phyloP scores from a whole-genome alignment of 2,797 vertebrate species.

The Ctenochaetus hawaiiensis region DNA sequence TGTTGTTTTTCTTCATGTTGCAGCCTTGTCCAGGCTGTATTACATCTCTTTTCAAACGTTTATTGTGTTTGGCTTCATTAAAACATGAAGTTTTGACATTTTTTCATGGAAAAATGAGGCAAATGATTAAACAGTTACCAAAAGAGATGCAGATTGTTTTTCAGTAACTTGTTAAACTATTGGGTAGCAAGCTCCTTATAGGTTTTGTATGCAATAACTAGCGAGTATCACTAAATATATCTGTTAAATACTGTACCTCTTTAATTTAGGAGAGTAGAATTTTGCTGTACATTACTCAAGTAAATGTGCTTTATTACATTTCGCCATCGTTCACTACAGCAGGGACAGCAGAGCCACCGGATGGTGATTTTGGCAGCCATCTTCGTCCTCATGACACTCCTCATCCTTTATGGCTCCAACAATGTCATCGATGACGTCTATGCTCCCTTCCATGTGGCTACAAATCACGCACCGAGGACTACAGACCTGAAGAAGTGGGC shows the following conservation, averaged over 20 bases:
- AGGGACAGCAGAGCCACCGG: slow-evolving; percentile 87
- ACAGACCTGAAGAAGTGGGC: slow-evolving; percentile 92
- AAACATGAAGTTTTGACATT: too few species aligned
- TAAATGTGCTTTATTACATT: background rate
- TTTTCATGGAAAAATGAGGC: too few species aligned
- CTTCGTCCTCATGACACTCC: slow-evolving; percentile 92
- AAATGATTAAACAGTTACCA: background rate
- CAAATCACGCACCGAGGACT: slow-evolving; percentile 65
- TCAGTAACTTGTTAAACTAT: background rate
- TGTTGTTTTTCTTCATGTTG: too few species aligned
- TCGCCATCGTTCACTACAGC: background rate
- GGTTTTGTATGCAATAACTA: background rate
- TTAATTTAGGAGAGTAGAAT: too few species aligned
- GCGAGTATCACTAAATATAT: background rate
- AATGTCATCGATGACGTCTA: slow-evolving; percentile 83
- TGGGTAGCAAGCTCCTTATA: background rate
- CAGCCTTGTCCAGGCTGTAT: too few species aligned
- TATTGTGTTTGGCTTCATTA: too few species aligned
- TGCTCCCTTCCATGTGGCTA: slow-evolving; percentile 73
- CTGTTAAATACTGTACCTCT: background rate
- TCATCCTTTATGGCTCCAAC: slow-evolving; percentile 95
- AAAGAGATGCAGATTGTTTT: background rate
- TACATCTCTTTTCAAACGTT: too few species aligned
- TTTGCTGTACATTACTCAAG: background rate
- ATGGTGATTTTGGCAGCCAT: slow-evolving; percentile 89